Evolutionary conservation across 1,140 invertebrate genomes (phyloP), one percentile per base, ranked within the genome.

Genomic region (Lucilia sericata): DNA sequence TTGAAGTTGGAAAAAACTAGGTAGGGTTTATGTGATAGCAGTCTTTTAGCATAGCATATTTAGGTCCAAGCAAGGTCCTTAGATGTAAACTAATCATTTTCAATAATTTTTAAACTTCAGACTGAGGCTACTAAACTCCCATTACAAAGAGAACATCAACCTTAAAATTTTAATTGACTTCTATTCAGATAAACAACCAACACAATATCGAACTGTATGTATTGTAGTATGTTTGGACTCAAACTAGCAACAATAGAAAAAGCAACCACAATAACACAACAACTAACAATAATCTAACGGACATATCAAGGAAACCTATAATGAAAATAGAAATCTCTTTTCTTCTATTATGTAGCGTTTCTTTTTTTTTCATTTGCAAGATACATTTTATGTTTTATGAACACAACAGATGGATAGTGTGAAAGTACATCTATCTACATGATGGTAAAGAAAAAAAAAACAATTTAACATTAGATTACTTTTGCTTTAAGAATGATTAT

Each of bases 401-500:
- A 55, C 13, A 55, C 51, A 42, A 42, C 42, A 42, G 42, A 42
- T 55, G 51, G 12, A 12, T n/a, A 55, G 51, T 55, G 51, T 55
- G 51, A 55, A 55, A 55, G 51, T 55, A 55, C 51, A 55, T 30
- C 25, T 30, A 55, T 30, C 25, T 30, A 30, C 25, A 30, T 30
- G 25, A 30, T 55, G 42, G 42, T 42, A 55, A 55, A 30, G 25
- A 30, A 30, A 17, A 55, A 5, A 17, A 55, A 12, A 13, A 55
- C 51, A 55, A 55, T 55, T 55, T 55, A 55, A 55, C 51, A 55
- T 55, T 55, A 55, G 51, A 55, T 55, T 55, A 55, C 51, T 55
- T 55, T 55, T 55, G 51, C 51, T n/a, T 17, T 55, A 55, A 55
- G 51, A 55, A 55, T 55, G 51, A 55, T 55, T 55, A 17, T 55